Base-by-base conservation (phyloP, 2,113 vertebrate species). In the Corythoichthys haematopterus region DNA sequence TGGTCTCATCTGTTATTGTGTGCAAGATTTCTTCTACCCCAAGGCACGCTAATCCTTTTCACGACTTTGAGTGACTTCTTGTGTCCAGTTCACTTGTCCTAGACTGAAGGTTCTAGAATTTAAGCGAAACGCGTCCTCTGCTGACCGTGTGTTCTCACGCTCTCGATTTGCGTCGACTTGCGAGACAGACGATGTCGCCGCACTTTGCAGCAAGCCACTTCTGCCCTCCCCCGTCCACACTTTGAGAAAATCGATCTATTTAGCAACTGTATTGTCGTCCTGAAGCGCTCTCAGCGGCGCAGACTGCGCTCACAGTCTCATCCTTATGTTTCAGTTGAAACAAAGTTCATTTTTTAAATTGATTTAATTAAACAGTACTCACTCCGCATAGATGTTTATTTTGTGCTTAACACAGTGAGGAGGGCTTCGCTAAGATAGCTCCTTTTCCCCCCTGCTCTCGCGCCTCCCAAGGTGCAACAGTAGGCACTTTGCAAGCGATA, bases 211-310 rank as follows among this genome's bases (percentile, higher is more conserved):
- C 87, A 73, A 68, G 80, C 85, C 76, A 65, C 73, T 57, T 72
- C 78, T 66, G 88, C 80, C 87, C 84, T 87, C 83, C 84, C 74
- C 85, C 85, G 77, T 84, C 80, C 80, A 84, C 87, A 85, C 84
- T 88, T 80, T 89, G 85, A 87, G 80, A 76, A 91, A 92, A 92
- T 92, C 89, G 87, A 91, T 91, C 75, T 81, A 79, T 88, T 91
- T 90, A 91, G 85, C 88, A 81, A 85, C 82, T 86, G 80, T 78
- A 75, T 87, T 73, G 80, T 86, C 85, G 84, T 77, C 72, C 76
- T 82, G 69, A 68, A 85, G 78, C 70, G 63, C 78, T 77, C 84
- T 84, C 80, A 72, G 72, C 45, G 15, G 66, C 78, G 65, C 66
- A 37, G 70, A 65, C 77, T 75, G 80, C 60, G 8, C 73, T 65